Percentiles rank a stretch among this genome's conserved stretches.
These are phyloP conservation scores for Chanos chanos DNA, from an alignment of 2,797 vertebrate genomes.

Conservation along the genomic window DNA sequence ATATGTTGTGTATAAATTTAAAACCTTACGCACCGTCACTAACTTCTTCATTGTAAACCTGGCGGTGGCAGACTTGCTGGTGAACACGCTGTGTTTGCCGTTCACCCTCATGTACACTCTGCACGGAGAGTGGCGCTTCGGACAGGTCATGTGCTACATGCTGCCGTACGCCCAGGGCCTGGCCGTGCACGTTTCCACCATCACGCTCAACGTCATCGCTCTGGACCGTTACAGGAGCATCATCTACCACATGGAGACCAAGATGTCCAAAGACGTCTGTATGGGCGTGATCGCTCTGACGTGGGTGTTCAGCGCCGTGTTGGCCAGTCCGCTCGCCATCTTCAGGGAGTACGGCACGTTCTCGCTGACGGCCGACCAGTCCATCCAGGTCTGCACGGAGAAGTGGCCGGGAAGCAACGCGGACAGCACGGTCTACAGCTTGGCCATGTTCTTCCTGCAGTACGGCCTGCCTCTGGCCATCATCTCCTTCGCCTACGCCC, in stretches of 20 bases:
- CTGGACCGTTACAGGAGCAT: conserved; percentile 92
- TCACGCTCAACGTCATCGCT: conserved; percentile 90
- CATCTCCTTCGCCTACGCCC: conserved; percentile 83
- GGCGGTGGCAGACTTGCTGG: conserved; percentile 88
- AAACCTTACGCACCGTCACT: conserved; percentile 86
- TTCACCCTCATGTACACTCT: conserved; percentile 91
- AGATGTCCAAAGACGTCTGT: conserved; percentile 87
- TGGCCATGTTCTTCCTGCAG: conserved; percentile 84
- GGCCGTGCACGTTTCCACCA: conserved; percentile 90
- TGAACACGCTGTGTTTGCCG: conserved; percentile 88
- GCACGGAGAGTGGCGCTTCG: conserved; percentile 83
- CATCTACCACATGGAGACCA: conserved; percentile 87
- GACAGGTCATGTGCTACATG: conserved; percentile 79
- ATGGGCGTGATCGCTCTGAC: conserved; percentile 81
- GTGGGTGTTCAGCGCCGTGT: conserved; percentile 83
- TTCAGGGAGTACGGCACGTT: conserved; percentile 87
- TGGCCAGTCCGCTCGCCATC: conserved; percentile 92
- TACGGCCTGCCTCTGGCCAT: conserved; percentile 85
- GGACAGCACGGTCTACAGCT: conserved; percentile 84
- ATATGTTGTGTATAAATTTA: conserved; percentile 88
- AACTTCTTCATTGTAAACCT: conserved; percentile 95
- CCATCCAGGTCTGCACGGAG: conserved; percentile 86
- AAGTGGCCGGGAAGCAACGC: conserved; percentile 83
- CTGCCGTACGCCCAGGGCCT: conserved; percentile 90
- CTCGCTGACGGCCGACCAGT: conserved; percentile 74